phyloP scores from a whole-genome alignment of 2,888 invertebrate genomes.

The Branchipolynoe longqiensis region DNA sequence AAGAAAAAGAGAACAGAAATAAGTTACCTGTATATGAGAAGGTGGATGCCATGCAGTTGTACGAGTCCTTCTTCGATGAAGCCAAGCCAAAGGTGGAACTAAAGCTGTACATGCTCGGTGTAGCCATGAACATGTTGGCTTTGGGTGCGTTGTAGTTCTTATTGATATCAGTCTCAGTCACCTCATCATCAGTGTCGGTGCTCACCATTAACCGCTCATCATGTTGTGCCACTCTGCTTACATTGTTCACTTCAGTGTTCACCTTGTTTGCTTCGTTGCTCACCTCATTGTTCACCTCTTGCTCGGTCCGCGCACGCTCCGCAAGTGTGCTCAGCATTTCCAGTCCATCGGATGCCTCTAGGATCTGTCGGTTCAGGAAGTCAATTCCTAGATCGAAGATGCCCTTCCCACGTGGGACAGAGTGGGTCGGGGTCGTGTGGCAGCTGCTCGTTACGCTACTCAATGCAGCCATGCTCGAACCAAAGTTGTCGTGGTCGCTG shows the following conservation, averaged over 20 bases:
- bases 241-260: background rate
- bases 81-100: slow-evolving; percentile 14
- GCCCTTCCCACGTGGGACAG: slow-evolving; percentile 10
- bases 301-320: slow-evolving; percentile 32
- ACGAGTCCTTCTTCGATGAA: slow-evolving; percentile 5
- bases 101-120: slow-evolving; percentile 28
- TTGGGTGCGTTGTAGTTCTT: slow-evolving; percentile 66
- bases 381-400: slow-evolving; percentile 1
- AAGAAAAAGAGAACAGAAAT: background rate
- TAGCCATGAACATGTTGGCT: slow-evolving; percentile 47
- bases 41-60: background rate
- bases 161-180: slow-evolving; percentile 63
- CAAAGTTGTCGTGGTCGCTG: background rate
- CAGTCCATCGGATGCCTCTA: slow-evolving; percentile 52
- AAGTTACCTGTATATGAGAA: slow-evolving; percentile 25
- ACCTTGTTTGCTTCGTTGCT: background rate
- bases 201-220: background rate
- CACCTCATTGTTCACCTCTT: background rate
- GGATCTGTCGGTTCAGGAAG: slow-evolving; percentile 45
- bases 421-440: background rate
- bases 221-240: no score
- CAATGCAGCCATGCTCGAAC: slow-evolving; percentile 2
- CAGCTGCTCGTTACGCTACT: slow-evolving; percentile 5
- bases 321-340: slow-evolving; percentile 57
- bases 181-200: background rate